Base-by-base conservation (phyloP, 2,888 invertebrate genomes). In the Aphrophora alni region DNA sequence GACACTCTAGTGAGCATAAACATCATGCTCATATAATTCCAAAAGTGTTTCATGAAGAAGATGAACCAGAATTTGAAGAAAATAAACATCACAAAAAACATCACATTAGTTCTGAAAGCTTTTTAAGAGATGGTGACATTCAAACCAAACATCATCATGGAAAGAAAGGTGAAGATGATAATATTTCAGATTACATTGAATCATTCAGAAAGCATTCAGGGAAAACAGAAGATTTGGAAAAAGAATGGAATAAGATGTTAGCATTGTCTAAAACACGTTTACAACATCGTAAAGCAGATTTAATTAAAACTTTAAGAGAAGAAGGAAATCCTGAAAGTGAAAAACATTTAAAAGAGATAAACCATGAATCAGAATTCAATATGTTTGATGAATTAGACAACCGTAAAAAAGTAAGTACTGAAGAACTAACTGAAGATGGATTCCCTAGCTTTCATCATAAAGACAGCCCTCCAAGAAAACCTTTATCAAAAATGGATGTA, bases 231-330 rank as follows among this genome's bases (percentile, higher is more conserved):
- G 76, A 78, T 24, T 59, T 75, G n/a, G 78, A 81, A 38, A 80
- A 80, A 77, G 80, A 79, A 27, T 79, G 78, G 77, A 68, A 76
- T 33, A 51, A 71, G 27, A 81, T 78, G 83, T 68, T 84, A 70
- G 76, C 80, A 25, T 73, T 81, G 26, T 84, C 84, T 8, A 78
- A 82, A 33, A 80, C 82, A 68, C 75, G 82, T 27, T 59, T 84
- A 21, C 83, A 84, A 78, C 81, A 83, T 38, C 81, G 82, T n/a
- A 83, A 84, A 75, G 83, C 84, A 38, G 82, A 84, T 44, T 38
- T 84, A 73, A 68, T 84, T 73, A 84, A 84, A 75, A 83, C 77
- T 44, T 79, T 84, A n/a, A 78, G 74, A 26, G 71, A 78, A 71
- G 77, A 77, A 26, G 75, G 38, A 28, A 70, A 38, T 14, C 75